Percentiles rank a stretch among this genome's conserved stretches.
Conservation (phyloP, 2,797 vertebrate genomes). For the Furcifer pardalis region DNA sequence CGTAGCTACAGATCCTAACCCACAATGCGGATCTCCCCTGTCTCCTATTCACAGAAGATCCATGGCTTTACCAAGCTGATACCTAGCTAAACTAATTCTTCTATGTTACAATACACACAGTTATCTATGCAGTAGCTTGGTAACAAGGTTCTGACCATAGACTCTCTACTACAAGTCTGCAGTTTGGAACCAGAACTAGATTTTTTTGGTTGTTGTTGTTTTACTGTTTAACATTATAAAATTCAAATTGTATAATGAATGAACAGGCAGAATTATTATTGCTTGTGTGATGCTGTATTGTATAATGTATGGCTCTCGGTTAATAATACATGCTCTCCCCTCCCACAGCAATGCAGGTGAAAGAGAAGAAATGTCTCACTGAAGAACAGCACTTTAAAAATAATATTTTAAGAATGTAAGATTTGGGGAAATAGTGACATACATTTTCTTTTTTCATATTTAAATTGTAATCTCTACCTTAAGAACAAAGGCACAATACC, state of each 20-base stretch:
- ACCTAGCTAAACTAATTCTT: slow-evolving; percentile 48
- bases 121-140: neutral
- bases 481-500: slow-evolving; percentile 59
- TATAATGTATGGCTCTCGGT: slow-evolving; percentile 57
- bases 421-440: slow-evolving; percentile 46
- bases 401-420: slow-evolving; percentile 60
- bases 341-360: slow-evolving; percentile 47
- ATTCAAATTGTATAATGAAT: slow-evolving; percentile 14
- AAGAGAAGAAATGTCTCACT: slow-evolving; percentile 34
- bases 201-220: no score
- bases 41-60: slow-evolving; percentile 72
- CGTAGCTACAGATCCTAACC: slow-evolving; percentile 80
- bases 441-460: slow-evolving; percentile 58
- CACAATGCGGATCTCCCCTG: slow-evolving; percentile 65
- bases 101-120: neutral
- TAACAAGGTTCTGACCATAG: neutral
- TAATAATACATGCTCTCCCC: slow-evolving; percentile 58
- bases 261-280: slow-evolving; percentile 33
- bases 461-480: slow-evolving; percentile 62
- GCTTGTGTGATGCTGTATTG: slow-evolving; percentile 43
- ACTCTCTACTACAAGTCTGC: neutral
- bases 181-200: neutral
- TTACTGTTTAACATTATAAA: slow-evolving; percentile 10
- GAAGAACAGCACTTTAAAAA: slow-evolving; percentile 56
- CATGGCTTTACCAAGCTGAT: slow-evolving; percentile 59